Percentiles rank a stretch among this genome's conserved stretches.
phyloP scores from a whole-genome alignment of 2,113 vertebrate genomes.

The Charina bottae region DNA sequence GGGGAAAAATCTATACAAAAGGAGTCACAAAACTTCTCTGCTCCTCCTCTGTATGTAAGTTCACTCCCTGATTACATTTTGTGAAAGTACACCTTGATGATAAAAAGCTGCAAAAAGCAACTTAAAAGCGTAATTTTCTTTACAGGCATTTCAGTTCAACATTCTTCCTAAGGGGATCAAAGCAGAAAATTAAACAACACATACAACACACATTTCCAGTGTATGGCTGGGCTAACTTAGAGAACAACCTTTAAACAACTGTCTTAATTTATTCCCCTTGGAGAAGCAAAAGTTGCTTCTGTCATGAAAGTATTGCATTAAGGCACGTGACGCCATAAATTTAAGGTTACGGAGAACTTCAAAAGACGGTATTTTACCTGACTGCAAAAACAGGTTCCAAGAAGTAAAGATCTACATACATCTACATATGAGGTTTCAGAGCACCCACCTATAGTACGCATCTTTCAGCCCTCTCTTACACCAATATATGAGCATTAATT shows the following conservation, averaged over 20 bases:
- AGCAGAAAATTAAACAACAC: conserved; percentile 29
- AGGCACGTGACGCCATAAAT: conserved; percentile 42
- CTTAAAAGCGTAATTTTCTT: conserved; percentile 44
- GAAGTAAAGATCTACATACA: not conserved
- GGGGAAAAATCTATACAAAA: not conserved
- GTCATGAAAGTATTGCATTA: conserved; percentile 36
- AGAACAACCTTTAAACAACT: conserved; percentile 37
- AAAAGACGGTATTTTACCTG: conserved; percentile 26
- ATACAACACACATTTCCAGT: conserved; percentile 21
- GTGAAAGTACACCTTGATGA: conserved; percentile 42
- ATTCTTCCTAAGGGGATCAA: conserved; percentile 38
- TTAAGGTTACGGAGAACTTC: conserved; percentile 12
- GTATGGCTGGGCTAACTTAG: conserved; percentile 34
- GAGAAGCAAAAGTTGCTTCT: conserved; percentile 23
- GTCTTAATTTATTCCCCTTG: conserved; percentile 25
- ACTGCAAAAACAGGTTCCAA: not conserved
- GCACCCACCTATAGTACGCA: not conserved
- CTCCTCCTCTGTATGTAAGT: conserved; percentile 17
- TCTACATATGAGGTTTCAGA: not conserved
- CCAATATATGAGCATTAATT: not conserved
- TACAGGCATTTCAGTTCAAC: conserved; percentile 37
- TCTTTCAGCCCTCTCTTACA: not conserved
- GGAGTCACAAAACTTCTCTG: not conserved
- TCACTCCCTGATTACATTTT: conserved; percentile 11
- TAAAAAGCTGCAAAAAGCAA: conserved; percentile 48